Base-by-base conservation (phyloP, 2,113 vertebrate genomes). In the Bubo blakistoni region DNA sequence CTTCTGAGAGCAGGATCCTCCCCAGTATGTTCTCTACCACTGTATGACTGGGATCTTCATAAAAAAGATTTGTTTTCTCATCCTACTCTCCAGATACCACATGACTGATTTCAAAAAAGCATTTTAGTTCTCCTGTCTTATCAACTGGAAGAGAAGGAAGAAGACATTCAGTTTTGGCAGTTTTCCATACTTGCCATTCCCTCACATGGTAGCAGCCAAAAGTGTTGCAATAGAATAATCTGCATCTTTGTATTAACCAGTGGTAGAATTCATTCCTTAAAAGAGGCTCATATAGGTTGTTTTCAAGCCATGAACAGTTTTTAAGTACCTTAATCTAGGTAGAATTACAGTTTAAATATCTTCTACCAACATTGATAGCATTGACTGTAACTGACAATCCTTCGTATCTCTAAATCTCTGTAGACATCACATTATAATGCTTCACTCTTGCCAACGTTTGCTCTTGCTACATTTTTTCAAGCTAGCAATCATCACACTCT, bases 341-440 rank as follows among this genome's bases (percentile, higher is more conserved):
- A 89, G 70, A 94, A 94, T 92, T 88, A 34, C 96, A 94, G 82
- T 92, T 90, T 94, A 47, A 93, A 67, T 72, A 40, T 81, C 82
- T 93, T 66, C 59, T 88, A 80, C 67, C 96, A 95, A 88, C 81
- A 86, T 18, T 86, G 86, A 86, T 91, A 86, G 69, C 83, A 91
- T 70, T 91, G 79, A 86, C 84, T 80, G 83, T 58, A 94, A 92
- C 84, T 94, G 96, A 96, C 92, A 96, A 93, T 58, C 54, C 74
- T 76, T 84, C 34, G 88, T 83, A 71, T 83, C 94, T 91, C 86
- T 72, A 81, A 77, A 58, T 85, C 90, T 95, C 94, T 92, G 86
- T 94, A 97, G 97, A 94, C 84, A 91, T 96, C 96, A 91, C 86
- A 96, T 96, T 96, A 96, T 96, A 97, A 97, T 96, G 96, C 95